Conservation (phyloP, 2,113 vertebrate species). For the Capricornis sumatraensis region DNA sequence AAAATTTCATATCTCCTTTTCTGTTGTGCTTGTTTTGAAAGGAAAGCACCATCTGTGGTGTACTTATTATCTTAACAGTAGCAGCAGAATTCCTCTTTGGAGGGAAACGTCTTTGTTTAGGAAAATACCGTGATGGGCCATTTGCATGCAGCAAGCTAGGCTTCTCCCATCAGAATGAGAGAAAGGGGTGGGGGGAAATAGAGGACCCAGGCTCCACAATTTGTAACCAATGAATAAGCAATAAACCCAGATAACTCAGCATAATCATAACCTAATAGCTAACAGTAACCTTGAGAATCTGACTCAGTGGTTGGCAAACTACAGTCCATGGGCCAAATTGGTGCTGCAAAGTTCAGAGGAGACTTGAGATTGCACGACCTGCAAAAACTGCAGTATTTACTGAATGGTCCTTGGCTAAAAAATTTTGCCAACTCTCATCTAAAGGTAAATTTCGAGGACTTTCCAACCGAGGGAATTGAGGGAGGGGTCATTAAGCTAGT, state of each 20-base stretch:
- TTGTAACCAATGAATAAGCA: not conserved
- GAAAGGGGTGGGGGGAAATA: not conserved
- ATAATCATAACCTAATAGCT: not conserved
- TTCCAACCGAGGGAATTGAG: not conserved
- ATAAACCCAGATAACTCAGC: not conserved
- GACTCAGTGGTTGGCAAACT: not conserved
- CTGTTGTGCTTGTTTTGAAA: conserved; percentile 11
- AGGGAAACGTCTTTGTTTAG: conserved; percentile 37
- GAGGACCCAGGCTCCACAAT: not conserved
- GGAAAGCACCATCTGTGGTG: conserved; percentile 50
- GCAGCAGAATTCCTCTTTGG: conserved; percentile 27
- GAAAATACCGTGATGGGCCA: not conserved
- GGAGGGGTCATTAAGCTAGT: not conserved
- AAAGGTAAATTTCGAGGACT: not conserved
- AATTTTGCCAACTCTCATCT: not conserved
- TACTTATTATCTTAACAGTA: conserved; percentile 14
- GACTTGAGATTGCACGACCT: not conserved
- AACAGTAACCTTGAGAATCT: not conserved
- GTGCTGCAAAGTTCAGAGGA: not conserved
- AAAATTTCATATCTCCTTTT: conserved; percentile 19
- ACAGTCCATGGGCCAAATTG: rapidly evolving
- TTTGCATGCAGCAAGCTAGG: not conserved
- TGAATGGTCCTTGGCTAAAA: not conserved
- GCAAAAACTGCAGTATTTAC: not conserved
- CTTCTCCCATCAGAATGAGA: not conserved